phyloP scores from a whole-genome alignment of 1,140 invertebrate species.

The Atopsyche davidsoni region DNA sequence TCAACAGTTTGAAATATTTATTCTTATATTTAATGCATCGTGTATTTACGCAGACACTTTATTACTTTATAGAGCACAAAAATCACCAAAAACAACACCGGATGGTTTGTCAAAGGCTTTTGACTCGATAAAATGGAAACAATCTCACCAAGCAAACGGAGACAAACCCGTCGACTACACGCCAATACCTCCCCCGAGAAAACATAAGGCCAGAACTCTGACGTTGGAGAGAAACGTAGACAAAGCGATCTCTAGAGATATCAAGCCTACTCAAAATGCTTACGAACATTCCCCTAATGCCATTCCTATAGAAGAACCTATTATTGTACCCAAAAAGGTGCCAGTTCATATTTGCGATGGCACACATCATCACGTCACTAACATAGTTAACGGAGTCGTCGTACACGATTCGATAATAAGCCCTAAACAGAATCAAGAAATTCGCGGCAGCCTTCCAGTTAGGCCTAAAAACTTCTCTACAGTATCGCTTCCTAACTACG shows the following conservation, averaged over 20 bases:
- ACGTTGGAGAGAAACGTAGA: conserved; percentile 5
- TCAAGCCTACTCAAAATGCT: neutral
- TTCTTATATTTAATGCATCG: too few species aligned
- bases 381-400: conserved; percentile 21
- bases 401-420: conserved; percentile 13
- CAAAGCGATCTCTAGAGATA: conserved; percentile 1
- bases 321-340: conserved; percentile 28
- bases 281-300: neutral
- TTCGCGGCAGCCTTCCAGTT: conserved; percentile 19
- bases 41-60: too few species aligned
- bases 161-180: conserved; percentile 2
- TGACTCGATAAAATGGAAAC: too few species aligned
- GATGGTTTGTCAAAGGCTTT: too few species aligned
- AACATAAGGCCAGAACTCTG: conserved; percentile 16
- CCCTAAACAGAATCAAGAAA: conserved; percentile 13
- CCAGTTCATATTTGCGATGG: conserved; percentile 28
- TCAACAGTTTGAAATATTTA: too few species aligned
- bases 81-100: too few species aligned
- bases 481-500: conserved; percentile 44
- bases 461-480: conserved; percentile 42
- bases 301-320: conserved; percentile 26
- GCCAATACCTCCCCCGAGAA: conserved; percentile 23
- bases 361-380: conserved; percentile 24
- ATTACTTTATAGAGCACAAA: too few species aligned
- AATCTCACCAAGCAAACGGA: too few species aligned